Evolutionary conservation across 2,113 vertebrate genomes (phyloP).

Genomic region (Noturus placidus): DNA sequence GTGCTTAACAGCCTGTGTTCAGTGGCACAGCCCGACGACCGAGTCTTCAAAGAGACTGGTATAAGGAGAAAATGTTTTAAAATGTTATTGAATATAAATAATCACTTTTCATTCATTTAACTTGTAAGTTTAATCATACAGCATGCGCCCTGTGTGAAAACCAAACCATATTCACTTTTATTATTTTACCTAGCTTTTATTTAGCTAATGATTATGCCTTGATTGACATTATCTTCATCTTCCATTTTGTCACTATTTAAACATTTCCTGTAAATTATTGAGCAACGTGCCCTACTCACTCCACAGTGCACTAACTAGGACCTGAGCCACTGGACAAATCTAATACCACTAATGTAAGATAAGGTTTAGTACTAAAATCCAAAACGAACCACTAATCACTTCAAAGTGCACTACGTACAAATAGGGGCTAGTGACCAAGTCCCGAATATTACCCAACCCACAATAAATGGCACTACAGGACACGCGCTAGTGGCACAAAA

Average conservation of each 20-base stretch:
- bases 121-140: neutral
- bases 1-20: conserved; percentile 91
- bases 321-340: neutral
- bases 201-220: neutral
- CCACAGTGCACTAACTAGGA: neutral
- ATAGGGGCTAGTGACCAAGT: neutral
- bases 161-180: neutral
- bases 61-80: neutral
- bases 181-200: neutral
- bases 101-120: neutral
- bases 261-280: neutral
- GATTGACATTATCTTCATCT: neutral
- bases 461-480: neutral
- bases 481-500: neutral
- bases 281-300: neutral
- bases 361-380: neutral
- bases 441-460: neutral
- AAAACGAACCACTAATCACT: neutral
- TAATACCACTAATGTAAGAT: neutral
- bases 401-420: neutral
- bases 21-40: conserved; percentile 83
- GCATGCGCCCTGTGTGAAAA: neutral
- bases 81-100: neutral
- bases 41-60: conserved; percentile 87
- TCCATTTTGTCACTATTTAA: neutral